Percentiles rank a stretch among this genome's conserved stretches.
Evolutionary conservation across 2,797 vertebrate species (phyloP).

Genomic region (Passerculus sandwichensis): DNA sequence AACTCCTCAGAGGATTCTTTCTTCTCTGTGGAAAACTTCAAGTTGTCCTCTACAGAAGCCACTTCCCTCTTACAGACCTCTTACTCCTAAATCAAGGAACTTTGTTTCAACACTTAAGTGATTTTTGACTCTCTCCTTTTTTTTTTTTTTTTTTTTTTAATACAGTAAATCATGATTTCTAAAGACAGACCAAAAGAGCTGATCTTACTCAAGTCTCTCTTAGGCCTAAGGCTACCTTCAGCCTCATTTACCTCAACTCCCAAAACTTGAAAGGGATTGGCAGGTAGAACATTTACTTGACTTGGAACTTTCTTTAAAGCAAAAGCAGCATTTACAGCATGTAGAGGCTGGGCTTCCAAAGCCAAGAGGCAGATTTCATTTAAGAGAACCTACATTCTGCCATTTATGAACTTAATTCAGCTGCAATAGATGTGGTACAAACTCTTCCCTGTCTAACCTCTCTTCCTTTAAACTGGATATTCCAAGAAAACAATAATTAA

Average conservation of each 20-base stretch:
- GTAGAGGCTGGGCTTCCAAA: neutral
- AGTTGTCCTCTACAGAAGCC: neutral
- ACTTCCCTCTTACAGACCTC: neutral
- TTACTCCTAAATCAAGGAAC: neutral
- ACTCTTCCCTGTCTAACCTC: neutral
- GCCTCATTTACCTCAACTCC: neutral
- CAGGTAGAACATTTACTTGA: conserved; percentile 18
- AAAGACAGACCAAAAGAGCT: neutral
- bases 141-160: neutral
- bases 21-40: neutral
- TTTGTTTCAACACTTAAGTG: neutral
- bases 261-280: conserved; percentile 2
- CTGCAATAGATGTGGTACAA: neutral
- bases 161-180: neutral
- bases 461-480: neutral
- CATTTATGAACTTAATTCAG: neutral
- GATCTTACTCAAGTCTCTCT: neutral
- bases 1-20: neutral
- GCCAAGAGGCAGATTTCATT: neutral
- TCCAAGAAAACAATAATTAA: neutral
- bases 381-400: neutral
- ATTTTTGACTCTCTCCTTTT: neutral
- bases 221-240: conserved; percentile 21
- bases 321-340: neutral
- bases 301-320: neutral